These are phyloP conservation scores for Drosophila pruinosa DNA, from an alignment of 1,140 invertebrate species.

Conservation along the genomic window DNA sequence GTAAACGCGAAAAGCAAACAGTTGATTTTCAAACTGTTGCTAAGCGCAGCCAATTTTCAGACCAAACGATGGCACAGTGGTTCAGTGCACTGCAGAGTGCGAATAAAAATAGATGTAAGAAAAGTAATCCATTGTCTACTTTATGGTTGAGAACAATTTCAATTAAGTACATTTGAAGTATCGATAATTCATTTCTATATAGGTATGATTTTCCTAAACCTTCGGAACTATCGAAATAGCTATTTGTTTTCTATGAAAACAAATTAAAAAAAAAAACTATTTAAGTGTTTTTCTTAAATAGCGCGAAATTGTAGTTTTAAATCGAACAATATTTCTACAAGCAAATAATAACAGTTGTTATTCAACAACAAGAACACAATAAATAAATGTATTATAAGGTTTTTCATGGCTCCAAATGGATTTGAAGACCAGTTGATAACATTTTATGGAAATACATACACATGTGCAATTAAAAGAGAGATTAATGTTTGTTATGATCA, in stretches of 20 bases:
- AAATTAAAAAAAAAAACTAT: too few species aligned
- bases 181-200: too few species aligned
- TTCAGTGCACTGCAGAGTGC: not conserved
- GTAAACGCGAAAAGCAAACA: constrained; percentile 44
- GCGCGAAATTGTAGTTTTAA: not conserved
- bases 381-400: not conserved
- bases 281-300: too few species aligned
- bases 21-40: constrained; percentile 67
- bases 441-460: not conserved
- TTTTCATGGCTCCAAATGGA: not conserved
- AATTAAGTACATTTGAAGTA: not conserved
- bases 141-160: too few species aligned
- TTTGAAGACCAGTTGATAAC: not conserved
- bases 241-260: too few species aligned
- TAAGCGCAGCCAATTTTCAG: constrained; percentile 74
- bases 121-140: not conserved
- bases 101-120: not conserved
- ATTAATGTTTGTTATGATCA: constrained; percentile 1
- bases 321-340: not conserved
- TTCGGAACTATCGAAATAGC: too few species aligned
- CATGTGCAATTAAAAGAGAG: not conserved
- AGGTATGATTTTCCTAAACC: too few species aligned
- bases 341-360: not conserved
- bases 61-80: constrained; percentile 39
- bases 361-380: not conserved